Conservation (phyloP, 2,797 vertebrate genomes). For the Mycteria americana region DNA sequence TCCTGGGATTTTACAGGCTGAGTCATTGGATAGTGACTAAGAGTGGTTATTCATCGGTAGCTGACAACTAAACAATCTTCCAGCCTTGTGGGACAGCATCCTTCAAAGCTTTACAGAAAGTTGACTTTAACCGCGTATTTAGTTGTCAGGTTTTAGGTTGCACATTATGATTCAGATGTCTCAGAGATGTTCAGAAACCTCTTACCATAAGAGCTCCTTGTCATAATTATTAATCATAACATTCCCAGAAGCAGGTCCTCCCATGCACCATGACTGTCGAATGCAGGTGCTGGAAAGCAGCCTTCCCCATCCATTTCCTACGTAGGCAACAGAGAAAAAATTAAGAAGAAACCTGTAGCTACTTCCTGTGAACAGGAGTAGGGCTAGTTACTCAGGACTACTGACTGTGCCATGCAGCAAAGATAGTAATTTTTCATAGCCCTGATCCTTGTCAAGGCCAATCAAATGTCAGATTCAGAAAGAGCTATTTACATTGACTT, state of each 20-base stretch:
- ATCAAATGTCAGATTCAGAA: background rate
- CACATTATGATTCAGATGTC: constrained; percentile 19
- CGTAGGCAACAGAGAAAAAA: background rate
- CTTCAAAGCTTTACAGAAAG: constrained; percentile 5
- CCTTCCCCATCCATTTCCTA: background rate
- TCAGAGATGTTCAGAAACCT: background rate
- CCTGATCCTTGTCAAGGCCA: background rate
- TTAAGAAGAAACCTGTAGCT: background rate
- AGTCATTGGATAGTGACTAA: constrained; percentile 44
- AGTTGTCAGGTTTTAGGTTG: background rate
- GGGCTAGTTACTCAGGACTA: background rate
- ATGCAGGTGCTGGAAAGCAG: background rate
- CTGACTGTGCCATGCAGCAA: background rate
- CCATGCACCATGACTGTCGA: background rate
- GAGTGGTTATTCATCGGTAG: background rate
- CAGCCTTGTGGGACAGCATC: background rate
- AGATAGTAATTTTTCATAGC: background rate
- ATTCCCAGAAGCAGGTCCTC: background rate
- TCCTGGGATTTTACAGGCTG: constrained; percentile 28
- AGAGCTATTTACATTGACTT: background rate
- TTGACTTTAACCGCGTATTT: constrained; percentile 1
- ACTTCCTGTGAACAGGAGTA: background rate
- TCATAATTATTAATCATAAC: constrained; percentile 10
- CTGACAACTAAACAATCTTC: constrained; percentile 26
- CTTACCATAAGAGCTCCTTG: background rate